phyloP scores from a whole-genome alignment of 2,888 invertebrate species.

The Lithophane ornitopus region DNA sequence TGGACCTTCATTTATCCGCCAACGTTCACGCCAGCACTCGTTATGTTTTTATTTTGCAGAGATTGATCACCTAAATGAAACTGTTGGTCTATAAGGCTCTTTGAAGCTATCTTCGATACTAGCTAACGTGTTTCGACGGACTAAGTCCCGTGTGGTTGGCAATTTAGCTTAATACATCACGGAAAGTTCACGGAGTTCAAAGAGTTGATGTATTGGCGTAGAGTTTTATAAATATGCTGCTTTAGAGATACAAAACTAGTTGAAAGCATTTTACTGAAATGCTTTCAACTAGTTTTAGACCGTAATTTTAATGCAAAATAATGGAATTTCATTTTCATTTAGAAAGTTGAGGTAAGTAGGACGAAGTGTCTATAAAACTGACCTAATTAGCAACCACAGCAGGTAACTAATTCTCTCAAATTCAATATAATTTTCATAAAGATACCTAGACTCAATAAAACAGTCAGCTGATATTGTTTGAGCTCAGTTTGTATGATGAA shows the following conservation, averaged over 20 bases:
- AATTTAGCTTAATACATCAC: slow-evolving; percentile 59
- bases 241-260: slow-evolving; percentile 21
- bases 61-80: slow-evolving; percentile 75
- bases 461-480: slow-evolving; percentile 23
- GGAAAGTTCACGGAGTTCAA: slow-evolving; percentile 48
- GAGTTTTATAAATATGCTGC: slow-evolving; percentile 37
- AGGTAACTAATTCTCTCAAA: background rate
- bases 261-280: slow-evolving; percentile 15
- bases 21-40: slow-evolving; percentile 75
- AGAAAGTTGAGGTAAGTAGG: background rate
- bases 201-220: slow-evolving; percentile 31
- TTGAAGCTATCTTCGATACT: slow-evolving; percentile 50
- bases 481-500: slow-evolving; percentile 30
- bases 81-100: slow-evolving; percentile 50
- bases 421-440: slow-evolving; percentile 6
- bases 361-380: background rate
- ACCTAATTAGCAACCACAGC: background rate
- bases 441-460: slow-evolving; percentile 22
- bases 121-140: slow-evolving; percentile 45
- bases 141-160: slow-evolving; percentile 39
- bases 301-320: background rate
- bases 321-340: slow-evolving; percentile 11
- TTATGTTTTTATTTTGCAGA: slow-evolving; percentile 79
- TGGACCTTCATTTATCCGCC: slow-evolving; percentile 79
- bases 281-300: no score